Evolutionary conservation across 2,888 invertebrate genomes (phyloP), one percentile per base, ranked within the genome.

Genomic region (Drosophila atroscutellata): DNA sequence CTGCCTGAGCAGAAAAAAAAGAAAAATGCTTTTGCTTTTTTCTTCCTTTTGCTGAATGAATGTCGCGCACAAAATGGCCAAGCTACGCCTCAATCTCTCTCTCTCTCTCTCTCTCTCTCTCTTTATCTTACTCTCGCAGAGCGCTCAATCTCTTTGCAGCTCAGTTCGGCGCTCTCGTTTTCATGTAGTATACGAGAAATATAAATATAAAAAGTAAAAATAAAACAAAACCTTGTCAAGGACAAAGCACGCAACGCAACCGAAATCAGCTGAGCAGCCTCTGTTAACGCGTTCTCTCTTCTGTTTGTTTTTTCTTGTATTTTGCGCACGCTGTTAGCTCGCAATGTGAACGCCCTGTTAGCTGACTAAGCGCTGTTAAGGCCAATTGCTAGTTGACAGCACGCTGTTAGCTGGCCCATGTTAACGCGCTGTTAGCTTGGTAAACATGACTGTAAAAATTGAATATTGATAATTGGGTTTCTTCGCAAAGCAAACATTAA

Each of bases 161-260:
- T 69, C 39, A 55, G 42, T 45, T 45, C 24, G 15, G 30, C 47
- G 34, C 51, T 58, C 59, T 55, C 79, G 26, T 26, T 56, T 36
- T 68, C 45, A n/a, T 50, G 28, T 42, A 67, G 45, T 26, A 39
- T 54, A 70, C 56, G 60, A 62, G 56, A 64, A 65, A 68, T 63
- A 39, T n/a, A 7, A 42, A 42, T 66, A 58, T 39, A 30, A 37
- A 59, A 55, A 59, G 50, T 51, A 52, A 59, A 60, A 60, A 75
- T 83, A 85, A 90, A 90, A 78, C 71, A 87, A 90, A 90, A 90
- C 90, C 89, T 89, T 90, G 84, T 90, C 91, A 89, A 89, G 89
- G 91, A 89, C 89, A 90, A 88, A 83, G 79, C 73, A 76, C 75
- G 73, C 81, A 86, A 76, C 87, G 80, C 72, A 71, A 64, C 65